Evolutionary conservation across 1,140 invertebrate species (phyloP), one percentile per base, ranked within the genome.

Genomic region (Muscidifurax raptorellus): DNA sequence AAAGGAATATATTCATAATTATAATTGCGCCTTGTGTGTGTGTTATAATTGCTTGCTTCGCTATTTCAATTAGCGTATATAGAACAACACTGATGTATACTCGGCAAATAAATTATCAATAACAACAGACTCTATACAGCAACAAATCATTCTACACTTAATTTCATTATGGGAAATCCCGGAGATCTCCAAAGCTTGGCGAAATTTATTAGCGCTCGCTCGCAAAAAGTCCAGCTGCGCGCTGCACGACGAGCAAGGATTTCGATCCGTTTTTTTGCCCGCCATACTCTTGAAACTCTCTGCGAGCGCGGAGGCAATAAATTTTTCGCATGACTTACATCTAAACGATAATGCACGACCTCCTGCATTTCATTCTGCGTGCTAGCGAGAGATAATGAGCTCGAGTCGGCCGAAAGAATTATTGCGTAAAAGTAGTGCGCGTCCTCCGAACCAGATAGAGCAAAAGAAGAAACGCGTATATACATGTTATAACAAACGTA

Each of bases 291-390:
- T n/a, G 52, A 59, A 59, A 59, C 52, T 59, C 52, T 59, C 28
- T n/a, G 13, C 64, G 10, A n/a, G 2, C 22, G 64, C 66, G 28
- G 67, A 10, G 44, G 47, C 47, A 36, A 82, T 82, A 64, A 74
- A 82, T 82, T 82, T 82, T 82, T 74, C 27, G 69, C 80, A 82
- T 64, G 69, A 74, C 47, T 82, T 74, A 82, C 71, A 82, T 75
- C 71, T n/a, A 82, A 82, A 75, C 80, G 80, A 82, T 82, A 82
- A 74, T 82, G 47, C 80, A 75, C 47, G 67, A 74, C 2, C 80
- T 74, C 80, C 32, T 36, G 40, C 80, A 32, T 82, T 82, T 59
- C 27, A 52, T 72, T 72, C n/a, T 32, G 15, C 47, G 36, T 66
- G 32, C 32, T 12, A 18, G 71, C 13, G 18, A 9, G 30, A 82